Percentiles rank a stretch among this genome's conserved stretches.
phyloP scores from a whole-genome alignment of 2,113 vertebrate species.

The Bambusicola thoracicus region DNA sequence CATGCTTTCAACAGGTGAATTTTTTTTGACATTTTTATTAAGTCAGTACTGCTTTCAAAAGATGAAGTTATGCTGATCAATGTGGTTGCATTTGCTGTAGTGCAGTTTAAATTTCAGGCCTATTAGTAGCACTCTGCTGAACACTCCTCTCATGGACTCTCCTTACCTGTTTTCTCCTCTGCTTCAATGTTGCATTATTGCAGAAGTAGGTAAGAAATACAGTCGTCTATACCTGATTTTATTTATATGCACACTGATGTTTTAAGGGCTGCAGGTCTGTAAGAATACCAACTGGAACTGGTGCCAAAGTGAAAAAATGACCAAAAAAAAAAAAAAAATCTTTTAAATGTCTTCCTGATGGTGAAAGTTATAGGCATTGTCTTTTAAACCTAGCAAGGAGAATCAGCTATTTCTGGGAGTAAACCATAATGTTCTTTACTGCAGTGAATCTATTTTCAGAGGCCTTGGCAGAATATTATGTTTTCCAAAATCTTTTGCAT shows the following conservation, averaged over 20 bases:
- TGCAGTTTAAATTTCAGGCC: constrained; percentile 13
- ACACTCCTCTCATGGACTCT: not conserved
- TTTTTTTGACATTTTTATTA: constrained; percentile 15
- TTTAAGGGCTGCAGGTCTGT: not conserved
- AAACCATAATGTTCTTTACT: not conserved
- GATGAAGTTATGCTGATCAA: not conserved
- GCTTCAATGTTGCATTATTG: not conserved
- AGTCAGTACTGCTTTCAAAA: not conserved
- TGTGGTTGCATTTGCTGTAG: not conserved
- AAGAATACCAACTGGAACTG: not conserved
- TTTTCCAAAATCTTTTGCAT: constrained; percentile 33
- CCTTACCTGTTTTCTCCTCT: not conserved
- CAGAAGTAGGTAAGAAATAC: not conserved
- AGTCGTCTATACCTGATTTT: not conserved
- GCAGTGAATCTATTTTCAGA: constrained; percentile 25
- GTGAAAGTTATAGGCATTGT: constrained; percentile 13
- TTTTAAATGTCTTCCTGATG: not conserved
- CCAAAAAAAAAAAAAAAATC: not conserved
- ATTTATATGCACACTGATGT: not conserved
- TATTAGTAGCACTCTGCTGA: not conserved
- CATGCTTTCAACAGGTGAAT: not conserved
- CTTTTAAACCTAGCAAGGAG: constrained; percentile 34
- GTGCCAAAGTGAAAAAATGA: not conserved
- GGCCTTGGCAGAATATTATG: constrained; percentile 31
- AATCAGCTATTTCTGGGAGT: constrained; percentile 22